Evolutionary conservation across 2,797 vertebrate genomes (phyloP), one percentile per base, ranked within the genome.

Genomic region (Sebastes steindachneri): DNA sequence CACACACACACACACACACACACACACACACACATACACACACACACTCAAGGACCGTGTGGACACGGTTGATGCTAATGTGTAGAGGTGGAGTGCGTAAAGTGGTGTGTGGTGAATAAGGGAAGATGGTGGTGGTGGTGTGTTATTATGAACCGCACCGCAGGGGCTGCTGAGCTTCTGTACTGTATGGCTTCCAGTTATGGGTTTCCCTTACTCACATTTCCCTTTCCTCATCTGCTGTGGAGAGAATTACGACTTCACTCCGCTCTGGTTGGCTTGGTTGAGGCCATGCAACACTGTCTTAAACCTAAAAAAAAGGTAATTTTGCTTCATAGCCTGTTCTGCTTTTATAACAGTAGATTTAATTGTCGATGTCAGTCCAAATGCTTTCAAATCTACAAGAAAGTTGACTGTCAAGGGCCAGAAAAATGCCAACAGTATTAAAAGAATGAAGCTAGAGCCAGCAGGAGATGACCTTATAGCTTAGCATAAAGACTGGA

Each of bases 171-270:
- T 48, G 67, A 67, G 77, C 63, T 35, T 25, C 77, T 66, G 57
- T 25, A n/a, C 72, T 58, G 53, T 25, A n/a, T 60, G 57, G 23
- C 58, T 75, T 78, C 58, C 41, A 55, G 53, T 72, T 75, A 76
- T 67, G 51, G 64, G 66, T 82, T 86, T 89, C 70, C 80, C 77
- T 83, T 59, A 80, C 85, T 85, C 86, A 85, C 45, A 72, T 74
- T 86, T 80, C 77, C 80, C 62, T 60, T 35, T 82, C 75, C 55
- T 68, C 31, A n/a, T 83, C 70, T 23, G 17, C 83, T 68, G 70
- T 58, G 60, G 54, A 60, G 72, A 77, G 25, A 80, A 75, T 73
- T 25, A 80, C 7, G 0, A 68, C 78, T 73, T 60, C 19, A 4
- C 41, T 71, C 60, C 14, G 28, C 58, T 73, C 21, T 14, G n/a